phyloP scores from a whole-genome alignment of 2,113 vertebrate genomes.

The Acrocephalus arundinaceus region DNA sequence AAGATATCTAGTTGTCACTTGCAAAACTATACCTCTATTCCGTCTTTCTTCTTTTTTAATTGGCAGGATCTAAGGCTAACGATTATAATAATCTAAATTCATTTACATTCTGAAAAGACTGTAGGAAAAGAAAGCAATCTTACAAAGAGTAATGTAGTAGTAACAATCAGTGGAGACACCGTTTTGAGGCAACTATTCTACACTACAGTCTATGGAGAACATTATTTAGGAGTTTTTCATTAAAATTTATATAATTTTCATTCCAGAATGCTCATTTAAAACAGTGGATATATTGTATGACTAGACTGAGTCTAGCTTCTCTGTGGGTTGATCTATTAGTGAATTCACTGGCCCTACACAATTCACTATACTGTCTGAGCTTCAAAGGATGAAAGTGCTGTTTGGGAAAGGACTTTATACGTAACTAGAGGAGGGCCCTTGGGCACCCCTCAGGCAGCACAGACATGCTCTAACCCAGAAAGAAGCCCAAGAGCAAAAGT shows the following conservation, averaged over 20 bases:
- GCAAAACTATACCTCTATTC: background rate
- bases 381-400: background rate
- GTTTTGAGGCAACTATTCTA: background rate
- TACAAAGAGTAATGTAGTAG: background rate
- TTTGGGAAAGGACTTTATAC: background rate
- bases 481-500: background rate
- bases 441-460: background rate
- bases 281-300: background rate
- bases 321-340: background rate
- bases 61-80: background rate
- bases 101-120: background rate
- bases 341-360: background rate
- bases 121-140: background rate
- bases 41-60: slow-evolving; percentile 16
- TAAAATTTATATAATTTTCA: background rate
- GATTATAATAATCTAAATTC: background rate
- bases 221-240: background rate
- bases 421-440: background rate
- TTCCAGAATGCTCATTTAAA: background rate
- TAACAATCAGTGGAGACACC: background rate
- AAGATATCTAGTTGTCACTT: background rate
- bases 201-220: background rate
- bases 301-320: background rate
- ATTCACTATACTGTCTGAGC: background rate
- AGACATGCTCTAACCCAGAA: background rate